A percentile compares a stretch with the other conserved stretches of the same genome.
Evolutionary conservation across 1,140 invertebrate genomes (phyloP).

Genomic region (Sycophaga agraensis): DNA sequence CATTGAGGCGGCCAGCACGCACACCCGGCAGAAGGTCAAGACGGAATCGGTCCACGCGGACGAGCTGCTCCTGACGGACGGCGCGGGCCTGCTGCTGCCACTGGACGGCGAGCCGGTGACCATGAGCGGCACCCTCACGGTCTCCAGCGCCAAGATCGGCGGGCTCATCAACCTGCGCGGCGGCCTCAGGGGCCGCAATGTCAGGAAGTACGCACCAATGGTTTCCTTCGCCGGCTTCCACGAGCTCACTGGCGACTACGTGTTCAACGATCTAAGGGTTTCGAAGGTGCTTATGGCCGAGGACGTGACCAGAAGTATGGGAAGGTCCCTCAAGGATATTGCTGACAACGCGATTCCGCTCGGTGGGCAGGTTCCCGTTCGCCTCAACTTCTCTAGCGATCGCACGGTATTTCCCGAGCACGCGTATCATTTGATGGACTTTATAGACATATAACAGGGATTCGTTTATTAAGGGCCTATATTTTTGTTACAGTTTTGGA

Average conservation of each 20-base stretch:
- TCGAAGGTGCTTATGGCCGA: conserved; percentile 19
- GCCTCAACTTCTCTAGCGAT: conserved; percentile 32
- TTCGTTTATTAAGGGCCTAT: background rate
- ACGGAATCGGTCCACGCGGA: conserved; percentile 23
- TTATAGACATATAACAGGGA: too few relatives aligned
- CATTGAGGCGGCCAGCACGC: conserved; percentile 26
- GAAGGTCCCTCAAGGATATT: conserved; percentile 34
- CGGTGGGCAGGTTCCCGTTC: conserved; percentile 30
- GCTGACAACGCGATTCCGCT: conserved; percentile 34
- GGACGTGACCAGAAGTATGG: conserved; percentile 33
- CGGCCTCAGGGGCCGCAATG: conserved; percentile 30
- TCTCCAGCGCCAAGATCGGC: conserved; percentile 31
- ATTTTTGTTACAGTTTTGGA: conserved; percentile 35
- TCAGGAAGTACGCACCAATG: conserved; percentile 24
- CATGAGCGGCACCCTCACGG: conserved; percentile 34
- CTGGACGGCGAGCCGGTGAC: conserved; percentile 27
- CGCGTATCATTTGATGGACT: background rate
- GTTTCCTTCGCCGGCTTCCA: conserved; percentile 4
- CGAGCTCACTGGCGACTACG: conserved; percentile 26
- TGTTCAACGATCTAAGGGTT: conserved; percentile 35
- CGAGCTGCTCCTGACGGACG: conserved; percentile 28
- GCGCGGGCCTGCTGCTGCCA: conserved; percentile 36
- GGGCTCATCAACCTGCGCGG: conserved; percentile 28
- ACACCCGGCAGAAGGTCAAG: conserved; percentile 23
- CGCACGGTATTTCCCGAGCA: conserved; percentile 18